A percentile compares a stretch with the other conserved stretches of the same genome.
Evolutionary conservation across 2,797 vertebrate genomes (phyloP).

Genomic region (Xenentodon cancila): DNA sequence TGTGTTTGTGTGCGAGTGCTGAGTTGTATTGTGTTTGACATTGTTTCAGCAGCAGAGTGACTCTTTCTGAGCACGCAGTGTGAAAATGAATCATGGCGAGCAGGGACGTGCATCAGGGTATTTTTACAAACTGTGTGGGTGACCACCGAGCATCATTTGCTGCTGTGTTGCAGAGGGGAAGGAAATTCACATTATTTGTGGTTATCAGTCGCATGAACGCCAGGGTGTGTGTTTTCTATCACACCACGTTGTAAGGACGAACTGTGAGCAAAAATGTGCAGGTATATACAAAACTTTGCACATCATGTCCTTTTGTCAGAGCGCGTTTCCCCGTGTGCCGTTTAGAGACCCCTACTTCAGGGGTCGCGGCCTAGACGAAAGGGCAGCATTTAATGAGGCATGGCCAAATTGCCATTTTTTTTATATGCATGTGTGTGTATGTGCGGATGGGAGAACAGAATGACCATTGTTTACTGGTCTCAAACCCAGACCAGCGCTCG

Average conservation of each 20-base stretch:
- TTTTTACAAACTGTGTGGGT: constrained; percentile 76
- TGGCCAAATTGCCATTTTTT: constrained; percentile 45
- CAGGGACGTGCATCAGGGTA: constrained; percentile 60
- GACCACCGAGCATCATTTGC: constrained; percentile 55
- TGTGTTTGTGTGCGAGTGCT: constrained; percentile 19
- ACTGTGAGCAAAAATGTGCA: constrained; percentile 3
- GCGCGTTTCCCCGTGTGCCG: constrained; percentile 6
- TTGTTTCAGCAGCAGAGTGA: constrained; percentile 63
- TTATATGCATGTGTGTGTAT: constrained; percentile 18
- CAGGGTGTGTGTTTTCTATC: constrained; percentile 29
- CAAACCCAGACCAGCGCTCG: constrained; percentile 24
- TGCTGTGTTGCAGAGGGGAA: constrained; percentile 36
- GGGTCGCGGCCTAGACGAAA: constrained; percentile 46
- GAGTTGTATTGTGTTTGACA: constrained; percentile 71
- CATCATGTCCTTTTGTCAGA: not conserved
- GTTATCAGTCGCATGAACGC: constrained; percentile 11
- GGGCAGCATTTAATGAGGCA: constrained; percentile 61
- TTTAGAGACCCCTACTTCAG: constrained; percentile 6
- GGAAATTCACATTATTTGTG: constrained; percentile 52
- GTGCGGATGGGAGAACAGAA: constrained; percentile 35
- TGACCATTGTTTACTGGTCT: constrained; percentile 60
- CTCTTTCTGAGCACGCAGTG: constrained; percentile 63
- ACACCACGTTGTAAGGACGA: not conserved
- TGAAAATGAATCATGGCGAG: constrained; percentile 69
- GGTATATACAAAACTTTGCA: constrained; percentile 13